These are phyloP conservation scores for Oncorhynchus mykiss DNA, from an alignment of 2,113 vertebrate species.

Conservation along the genomic window DNA sequence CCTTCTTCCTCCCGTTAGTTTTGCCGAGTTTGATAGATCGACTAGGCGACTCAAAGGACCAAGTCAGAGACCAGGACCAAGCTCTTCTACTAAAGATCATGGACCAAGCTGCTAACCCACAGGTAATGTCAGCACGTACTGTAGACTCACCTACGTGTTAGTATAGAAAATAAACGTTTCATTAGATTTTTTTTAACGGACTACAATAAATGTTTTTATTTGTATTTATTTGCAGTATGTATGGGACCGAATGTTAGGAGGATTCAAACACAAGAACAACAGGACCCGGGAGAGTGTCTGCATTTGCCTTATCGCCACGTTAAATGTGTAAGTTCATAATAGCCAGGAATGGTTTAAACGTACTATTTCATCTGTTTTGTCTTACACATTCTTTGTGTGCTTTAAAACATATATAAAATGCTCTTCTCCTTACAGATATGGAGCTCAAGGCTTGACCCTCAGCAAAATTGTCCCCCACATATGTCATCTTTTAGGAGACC, in stretches of 20 bases:
- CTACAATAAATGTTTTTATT: background rate
- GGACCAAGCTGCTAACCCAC: conserved; percentile 92
- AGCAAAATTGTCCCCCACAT: conserved; percentile 99
- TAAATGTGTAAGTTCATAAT: conserved; percentile 82
- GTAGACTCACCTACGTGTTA: background rate
- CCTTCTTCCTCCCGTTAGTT: conserved; percentile 67
- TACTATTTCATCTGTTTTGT: background rate
- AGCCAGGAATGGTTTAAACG: background rate
- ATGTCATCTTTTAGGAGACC: conserved; percentile 95
- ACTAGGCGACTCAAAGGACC: conserved; percentile 94
- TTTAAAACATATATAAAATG: background rate
- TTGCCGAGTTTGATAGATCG: conserved; percentile 93
- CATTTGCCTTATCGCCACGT: conserved; percentile 91
- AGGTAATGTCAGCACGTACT: conserved; percentile 52
- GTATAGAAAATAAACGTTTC: no score
- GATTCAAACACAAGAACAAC: conserved; percentile 98
- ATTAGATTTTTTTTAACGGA: background rate
- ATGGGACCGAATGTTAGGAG: conserved; percentile 94
- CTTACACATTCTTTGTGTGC: background rate
- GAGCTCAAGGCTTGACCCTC: conserved; percentile 94
- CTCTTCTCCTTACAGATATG: conserved; percentile 79
- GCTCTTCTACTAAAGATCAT: conserved; percentile 92
- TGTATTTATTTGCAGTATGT: conserved; percentile 77
- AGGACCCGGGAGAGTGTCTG: conserved; percentile 93
- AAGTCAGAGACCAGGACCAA: conserved; percentile 92